Conservation (phyloP, 2,888 invertebrate genomes). For the Plemyria rubiginata region DNA sequence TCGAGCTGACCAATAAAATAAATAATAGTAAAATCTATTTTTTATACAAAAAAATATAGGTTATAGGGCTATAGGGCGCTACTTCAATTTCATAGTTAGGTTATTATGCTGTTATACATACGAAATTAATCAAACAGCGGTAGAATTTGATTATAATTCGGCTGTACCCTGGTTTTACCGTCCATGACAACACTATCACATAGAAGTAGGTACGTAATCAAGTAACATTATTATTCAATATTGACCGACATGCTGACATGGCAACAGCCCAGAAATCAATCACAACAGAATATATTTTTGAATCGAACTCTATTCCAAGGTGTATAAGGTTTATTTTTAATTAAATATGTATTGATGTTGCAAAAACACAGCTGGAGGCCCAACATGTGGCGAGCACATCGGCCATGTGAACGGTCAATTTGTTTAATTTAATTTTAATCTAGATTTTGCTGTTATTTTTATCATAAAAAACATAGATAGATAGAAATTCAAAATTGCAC, state of each 20-base stretch:
- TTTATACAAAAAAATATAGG: too few species aligned
- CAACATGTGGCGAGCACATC: slow-evolving; percentile 49
- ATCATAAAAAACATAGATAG: too few species aligned
- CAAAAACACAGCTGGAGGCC: slow-evolving; percentile 51
- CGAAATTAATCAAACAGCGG: too few species aligned
- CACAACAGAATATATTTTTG: background rate
- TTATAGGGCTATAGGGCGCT: too few species aligned
- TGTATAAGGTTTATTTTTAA: slow-evolving; percentile 11
- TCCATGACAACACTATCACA: background rate
- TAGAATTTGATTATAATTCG: too few species aligned
- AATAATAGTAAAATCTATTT: too few species aligned
- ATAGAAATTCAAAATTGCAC: too few species aligned
- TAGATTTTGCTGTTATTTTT: background rate
- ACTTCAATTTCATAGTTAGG: too few species aligned
- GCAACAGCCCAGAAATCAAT: background rate
- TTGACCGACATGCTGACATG: background rate
- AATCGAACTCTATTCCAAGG: slow-evolving; percentile 1
- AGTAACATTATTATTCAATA: background rate
- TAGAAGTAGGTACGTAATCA: background rate
- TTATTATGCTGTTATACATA: too few species aligned
- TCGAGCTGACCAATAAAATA: too few species aligned
- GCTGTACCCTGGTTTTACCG: too few species aligned
- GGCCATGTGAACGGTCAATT: slow-evolving; percentile 17
- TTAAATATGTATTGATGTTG: slow-evolving; percentile 1
- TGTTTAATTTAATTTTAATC: slow-evolving; percentile 1